These are phyloP conservation scores for Syritta pipiens DNA, from an alignment of 2,888 invertebrate species.

Conservation along the genomic window DNA sequence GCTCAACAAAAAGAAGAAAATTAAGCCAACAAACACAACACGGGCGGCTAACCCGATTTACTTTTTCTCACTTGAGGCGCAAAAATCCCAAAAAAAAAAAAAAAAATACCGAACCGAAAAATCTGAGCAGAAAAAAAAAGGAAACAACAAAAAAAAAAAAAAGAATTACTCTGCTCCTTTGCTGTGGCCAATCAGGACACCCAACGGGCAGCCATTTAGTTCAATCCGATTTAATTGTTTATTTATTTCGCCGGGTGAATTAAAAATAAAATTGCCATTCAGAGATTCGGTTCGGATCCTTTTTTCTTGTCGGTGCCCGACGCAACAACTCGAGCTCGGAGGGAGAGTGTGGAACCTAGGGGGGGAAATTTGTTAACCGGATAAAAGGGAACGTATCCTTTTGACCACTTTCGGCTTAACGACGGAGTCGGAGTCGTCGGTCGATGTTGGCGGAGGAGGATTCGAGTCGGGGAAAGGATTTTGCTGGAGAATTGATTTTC, in stretches of 20 bases:
- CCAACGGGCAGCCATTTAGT: slow-evolving; percentile 16
- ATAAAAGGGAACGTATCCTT: slow-evolving; percentile 16
- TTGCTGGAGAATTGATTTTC: slow-evolving; percentile 33
- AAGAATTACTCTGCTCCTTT: slow-evolving; percentile 11
- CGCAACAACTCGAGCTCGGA: no score
- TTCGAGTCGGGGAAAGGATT: not conserved
- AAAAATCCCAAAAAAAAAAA: no score
- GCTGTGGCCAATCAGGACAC: slow-evolving; percentile 41
- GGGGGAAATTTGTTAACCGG: slow-evolving; percentile 31
- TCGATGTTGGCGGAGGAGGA: not conserved
- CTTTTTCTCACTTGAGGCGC: slow-evolving; percentile 28
- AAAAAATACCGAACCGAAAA: no score
- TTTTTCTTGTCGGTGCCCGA: no score
- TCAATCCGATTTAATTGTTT: slow-evolving; percentile 52
- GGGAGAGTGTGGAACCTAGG: no score
- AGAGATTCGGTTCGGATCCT: no score
- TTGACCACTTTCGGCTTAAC: not conserved
- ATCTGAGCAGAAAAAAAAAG: not conserved
- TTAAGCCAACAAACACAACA: no score
- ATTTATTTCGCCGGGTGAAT: slow-evolving; percentile 46
- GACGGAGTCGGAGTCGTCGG: no score
- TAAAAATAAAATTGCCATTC: slow-evolving; percentile 22
- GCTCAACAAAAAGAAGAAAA: not conserved
- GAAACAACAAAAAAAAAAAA: not conserved
- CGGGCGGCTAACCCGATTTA: slow-evolving; percentile 42